Conservation (phyloP, 2,797 vertebrate species). For the Tapera naevia region DNA sequence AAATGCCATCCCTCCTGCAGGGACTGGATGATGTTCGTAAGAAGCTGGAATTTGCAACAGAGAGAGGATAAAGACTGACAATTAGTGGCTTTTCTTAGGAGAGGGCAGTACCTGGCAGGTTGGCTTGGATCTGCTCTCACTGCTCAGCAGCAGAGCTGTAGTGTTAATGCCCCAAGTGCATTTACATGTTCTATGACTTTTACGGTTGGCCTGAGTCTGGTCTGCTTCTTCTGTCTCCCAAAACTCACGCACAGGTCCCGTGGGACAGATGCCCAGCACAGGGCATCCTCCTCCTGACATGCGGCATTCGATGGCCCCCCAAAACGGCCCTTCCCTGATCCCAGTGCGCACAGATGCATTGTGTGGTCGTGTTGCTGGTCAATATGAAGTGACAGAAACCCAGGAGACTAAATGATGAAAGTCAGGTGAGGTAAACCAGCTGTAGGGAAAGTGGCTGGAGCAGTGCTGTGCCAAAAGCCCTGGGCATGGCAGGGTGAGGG, state of each 20-base stretch:
- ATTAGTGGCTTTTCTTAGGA: fast-evolving
- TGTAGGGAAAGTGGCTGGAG: background rate
- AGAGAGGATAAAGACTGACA: background rate
- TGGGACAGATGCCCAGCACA: fast-evolving
- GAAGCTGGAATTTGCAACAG: background rate
- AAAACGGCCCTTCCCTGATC: background rate
- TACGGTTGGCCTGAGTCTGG: background rate
- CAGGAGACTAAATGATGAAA: background rate
- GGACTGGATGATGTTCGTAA: background rate
- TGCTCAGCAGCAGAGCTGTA: background rate
- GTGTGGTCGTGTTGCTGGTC: background rate
- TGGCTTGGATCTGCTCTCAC: background rate
- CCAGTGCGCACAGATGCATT: background rate
- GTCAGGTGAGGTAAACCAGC: background rate
- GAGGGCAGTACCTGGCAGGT: fast-evolving
- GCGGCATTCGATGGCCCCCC: background rate
- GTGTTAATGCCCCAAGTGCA: background rate
- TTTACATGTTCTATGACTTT: background rate
- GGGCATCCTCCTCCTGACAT: background rate
- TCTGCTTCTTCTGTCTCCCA: background rate
- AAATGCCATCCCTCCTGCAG: background rate
- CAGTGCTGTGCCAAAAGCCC: fast-evolving
- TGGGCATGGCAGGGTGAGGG: background rate
- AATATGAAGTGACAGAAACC: background rate
- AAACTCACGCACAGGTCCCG: background rate